A percentile compares a stretch with the other conserved stretches of the same genome.
Conservation (phyloP, 2,888 invertebrate genomes). For the Pseudococcus longispinus region DNA sequence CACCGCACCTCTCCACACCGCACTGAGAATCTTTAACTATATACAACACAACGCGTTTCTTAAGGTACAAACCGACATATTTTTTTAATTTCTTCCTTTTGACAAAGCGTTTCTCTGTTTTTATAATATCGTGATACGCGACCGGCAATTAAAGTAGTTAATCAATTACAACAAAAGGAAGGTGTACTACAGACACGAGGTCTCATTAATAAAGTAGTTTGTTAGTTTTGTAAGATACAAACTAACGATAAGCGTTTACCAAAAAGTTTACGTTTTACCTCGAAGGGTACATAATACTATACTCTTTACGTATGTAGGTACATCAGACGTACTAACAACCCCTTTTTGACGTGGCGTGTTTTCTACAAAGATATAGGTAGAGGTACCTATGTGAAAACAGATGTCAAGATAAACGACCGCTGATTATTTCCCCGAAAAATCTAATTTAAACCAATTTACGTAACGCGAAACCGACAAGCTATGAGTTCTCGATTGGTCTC, state of each 20-base stretch:
- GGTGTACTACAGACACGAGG: slow-evolving; percentile 51
- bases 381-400: slow-evolving; percentile 36
- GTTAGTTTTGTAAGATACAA: slow-evolving; percentile 46
- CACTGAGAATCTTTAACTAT: neutral
- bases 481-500: neutral
- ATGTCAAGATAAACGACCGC: slow-evolving; percentile 54
- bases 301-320: neutral
- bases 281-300: neutral
- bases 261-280: neutral
- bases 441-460: slow-evolving; percentile 48
- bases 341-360: slow-evolving; percentile 38
- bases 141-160: slow-evolving; percentile 47
- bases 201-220: slow-evolving; percentile 52
- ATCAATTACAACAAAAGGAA: slow-evolving; percentile 49
- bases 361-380: neutral
- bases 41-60: neutral
- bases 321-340: neutral
- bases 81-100: slow-evolving; percentile 34
- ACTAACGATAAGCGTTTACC: slow-evolving; percentile 15
- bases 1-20: neutral
- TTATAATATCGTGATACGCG: slow-evolving; percentile 39
- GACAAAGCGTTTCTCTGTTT: slow-evolving; percentile 23
- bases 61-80: neutral
- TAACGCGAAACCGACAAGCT: slow-evolving; percentile 36
- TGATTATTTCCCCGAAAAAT: slow-evolving; percentile 50